Conservation (phyloP, 2,888 invertebrate genomes). For the Hirudinaria manillensis region DNA sequence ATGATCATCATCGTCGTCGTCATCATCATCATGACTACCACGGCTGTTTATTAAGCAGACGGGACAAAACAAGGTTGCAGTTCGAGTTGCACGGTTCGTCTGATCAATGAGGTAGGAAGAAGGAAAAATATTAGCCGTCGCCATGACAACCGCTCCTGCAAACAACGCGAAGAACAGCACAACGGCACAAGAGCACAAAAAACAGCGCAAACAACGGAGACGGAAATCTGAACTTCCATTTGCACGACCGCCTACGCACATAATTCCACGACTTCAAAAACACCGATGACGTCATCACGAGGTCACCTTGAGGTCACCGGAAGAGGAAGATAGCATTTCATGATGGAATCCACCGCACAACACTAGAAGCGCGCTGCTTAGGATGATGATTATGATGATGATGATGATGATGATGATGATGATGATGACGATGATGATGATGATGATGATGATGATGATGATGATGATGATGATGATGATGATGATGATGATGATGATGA, state of each 20-base stretch:
- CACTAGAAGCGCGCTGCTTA: neutral
- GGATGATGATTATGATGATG: constrained; percentile 31
- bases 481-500: constrained; percentile 32
- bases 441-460: constrained; percentile 33
- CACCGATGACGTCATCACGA: neutral
- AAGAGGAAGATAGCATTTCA: neutral
- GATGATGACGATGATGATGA: constrained; percentile 31
- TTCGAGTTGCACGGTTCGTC: neutral
- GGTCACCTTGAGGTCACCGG: neutral
- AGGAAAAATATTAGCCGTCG: constrained; percentile 5
- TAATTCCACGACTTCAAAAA: neutral
- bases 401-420: constrained; percentile 34
- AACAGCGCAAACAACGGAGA: too few relatives aligned
- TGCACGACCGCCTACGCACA: neutral
- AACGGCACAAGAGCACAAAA: neutral
- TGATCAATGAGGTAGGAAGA: constrained; percentile 9
- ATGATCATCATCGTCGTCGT: constrained; percentile 5
- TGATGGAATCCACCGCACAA: too few relatives aligned
- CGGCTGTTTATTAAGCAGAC: neutral
- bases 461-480: constrained; percentile 33
- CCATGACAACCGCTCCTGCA: constrained; percentile 5
- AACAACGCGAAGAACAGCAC: neutral
- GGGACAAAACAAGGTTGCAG: neutral
- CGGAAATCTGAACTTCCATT: too few relatives aligned
- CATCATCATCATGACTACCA: constrained; percentile 14